Evolutionary conservation across 2,888 invertebrate genomes (phyloP), one percentile per base, ranked within the genome.

Genomic region (Dexiosoma caninum): DNA sequence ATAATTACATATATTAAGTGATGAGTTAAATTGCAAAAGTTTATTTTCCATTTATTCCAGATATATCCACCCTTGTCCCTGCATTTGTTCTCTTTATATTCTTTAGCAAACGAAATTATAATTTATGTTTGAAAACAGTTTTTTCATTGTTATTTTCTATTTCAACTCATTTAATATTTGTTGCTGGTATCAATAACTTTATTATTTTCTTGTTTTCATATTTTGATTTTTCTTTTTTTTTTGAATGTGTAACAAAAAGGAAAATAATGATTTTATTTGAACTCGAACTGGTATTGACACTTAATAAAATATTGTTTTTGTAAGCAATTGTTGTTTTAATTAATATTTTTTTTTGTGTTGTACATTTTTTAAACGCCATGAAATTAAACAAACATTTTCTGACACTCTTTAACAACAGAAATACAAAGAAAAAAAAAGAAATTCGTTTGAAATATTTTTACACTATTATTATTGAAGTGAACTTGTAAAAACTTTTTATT

Each of bases 11-110:
- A 23, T 37, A 53, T 57, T 16, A 55, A 69, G 55, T 70, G 69
- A 64, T 70, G 64, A 78, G 35, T 44, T 16, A 55, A 76, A 62
- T 69, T 76, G 40, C 6, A 42, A 42, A 75, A 66, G 14, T 66
- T 75, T n/a, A n/a, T n/a, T 75, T 66, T 66, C 40, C 12, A 10
- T 7, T 35, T 49, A 3, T n/a, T n/a, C n/a, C n/a, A n/a, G n/a
- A 9, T 16, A 30, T 2, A 5, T 42, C 40, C 7, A 7, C 2
- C 7, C 14, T 30, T 30, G 23, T 1, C 9, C 8, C 42, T 6
- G 12, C 7, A 19, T 2, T 21, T 7, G 21, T 6, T 0, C 27
- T 19, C 9, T 3, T 19, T 19, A 14, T 5, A 27, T 21, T 21
- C 32, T 49, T 10, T 8, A 42, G 27, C 7, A 9, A 44, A 44